Evolutionary conservation across 2,888 invertebrate genomes (phyloP), one percentile per base, ranked within the genome.

Genomic region (Odontocerum albicorne): DNA sequence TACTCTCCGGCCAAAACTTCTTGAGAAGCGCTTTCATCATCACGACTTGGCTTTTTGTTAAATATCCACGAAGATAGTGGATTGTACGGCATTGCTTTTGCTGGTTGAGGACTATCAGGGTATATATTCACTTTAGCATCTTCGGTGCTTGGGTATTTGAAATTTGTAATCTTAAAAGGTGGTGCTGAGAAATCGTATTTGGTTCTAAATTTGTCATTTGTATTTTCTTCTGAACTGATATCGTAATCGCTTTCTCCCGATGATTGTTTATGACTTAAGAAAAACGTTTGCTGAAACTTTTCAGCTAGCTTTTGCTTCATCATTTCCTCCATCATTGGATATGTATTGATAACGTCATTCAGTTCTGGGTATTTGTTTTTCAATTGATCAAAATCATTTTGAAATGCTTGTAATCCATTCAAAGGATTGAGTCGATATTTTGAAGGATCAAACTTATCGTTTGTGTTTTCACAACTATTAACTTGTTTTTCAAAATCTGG

Each of bases 341-440:
- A 62, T 38, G 55, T 55, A 36, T 42, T 59, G 4, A 57, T 51
- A 27, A 62, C 46, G 17, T 62, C 62, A 15, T 51, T 52, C 12
- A 62, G 43, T 19, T 59, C 62, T 4, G 62, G 62, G 50, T 62
- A 62, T 53, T 62, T 62, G n/a, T 32, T 45, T 46, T 55, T 57
- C 8, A 62, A 44, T 7, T 50, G 40, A n/a, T 57, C 57, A 13
- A 62, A 59, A 43, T 62, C 62, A n/a, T 53, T 50, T 47, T 60
- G 51, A 38, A 62, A 62, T 10, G 27, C 4, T 27, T 27, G 27
- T 7, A 27, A 27, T 27, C 27, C 27, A 7, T 27, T 27, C 27
- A 7, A 7, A 7, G 27, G 27, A 10, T 7, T 27, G 27, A 27
- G 6, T 7, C 6, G 10, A 27, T 7, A 27, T 7, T 27, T 27